Evolutionary conservation across 2,797 vertebrate genomes (phyloP).

Genomic region (Astyanax mexicanus): DNA sequence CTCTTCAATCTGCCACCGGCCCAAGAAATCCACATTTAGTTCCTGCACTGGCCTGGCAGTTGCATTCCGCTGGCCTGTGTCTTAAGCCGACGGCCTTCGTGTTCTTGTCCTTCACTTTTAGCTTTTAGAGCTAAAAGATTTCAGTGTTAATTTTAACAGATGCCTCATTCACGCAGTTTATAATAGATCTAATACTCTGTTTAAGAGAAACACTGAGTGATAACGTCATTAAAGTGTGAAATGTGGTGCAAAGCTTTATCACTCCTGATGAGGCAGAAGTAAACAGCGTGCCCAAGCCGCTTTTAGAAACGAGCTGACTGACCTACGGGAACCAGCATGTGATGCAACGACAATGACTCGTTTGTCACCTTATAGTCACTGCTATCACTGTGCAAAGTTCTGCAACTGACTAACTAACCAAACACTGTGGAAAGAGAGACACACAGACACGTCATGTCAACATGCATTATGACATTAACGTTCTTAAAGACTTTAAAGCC

Average conservation of each 20-base stretch:
- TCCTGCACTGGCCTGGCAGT: conserved; percentile 61
- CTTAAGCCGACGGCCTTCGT: not conserved
- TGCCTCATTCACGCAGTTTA: not conserved
- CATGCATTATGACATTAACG: too few species aligned
- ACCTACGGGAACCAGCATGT: not conserved
- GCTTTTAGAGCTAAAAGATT: not conserved
- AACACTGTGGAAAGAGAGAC: not conserved
- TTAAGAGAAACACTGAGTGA: not conserved
- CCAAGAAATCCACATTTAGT: conserved; percentile 64
- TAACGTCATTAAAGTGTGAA: conserved; percentile 3
- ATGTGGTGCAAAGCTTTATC: not conserved
- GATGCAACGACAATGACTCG: conserved; percentile 5
- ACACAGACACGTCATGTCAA: too few species aligned
- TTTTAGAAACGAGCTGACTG: not conserved
- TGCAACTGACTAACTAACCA: not conserved
- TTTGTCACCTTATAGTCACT: not conserved
- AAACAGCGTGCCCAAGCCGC: conserved; percentile 8
- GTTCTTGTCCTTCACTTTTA: not conserved
- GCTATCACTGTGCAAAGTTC: not conserved
- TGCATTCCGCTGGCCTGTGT: conserved; percentile 27
- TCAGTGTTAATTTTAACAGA: not conserved
- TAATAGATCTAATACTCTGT: not conserved
- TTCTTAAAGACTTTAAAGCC: too few species aligned
- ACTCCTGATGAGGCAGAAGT: conserved; percentile 10
- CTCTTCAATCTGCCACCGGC: conserved; percentile 60